A percentile compares a stretch with the other conserved stretches of the same genome.
These are phyloP conservation scores for Asteroscopus sphinx DNA, from an alignment of 2,888 invertebrate species.

Conservation along the genomic window DNA sequence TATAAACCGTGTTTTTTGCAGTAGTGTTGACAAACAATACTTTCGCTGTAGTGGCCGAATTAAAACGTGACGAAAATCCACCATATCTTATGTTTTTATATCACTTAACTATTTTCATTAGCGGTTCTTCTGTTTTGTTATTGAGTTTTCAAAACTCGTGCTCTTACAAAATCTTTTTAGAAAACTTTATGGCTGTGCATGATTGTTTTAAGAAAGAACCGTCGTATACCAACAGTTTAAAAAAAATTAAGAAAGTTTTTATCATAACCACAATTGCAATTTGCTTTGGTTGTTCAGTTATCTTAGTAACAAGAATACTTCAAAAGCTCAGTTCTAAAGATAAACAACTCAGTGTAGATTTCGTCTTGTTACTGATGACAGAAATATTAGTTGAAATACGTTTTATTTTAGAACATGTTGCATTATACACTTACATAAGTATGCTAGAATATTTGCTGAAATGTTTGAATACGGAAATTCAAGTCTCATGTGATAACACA, in stretches of 20 bases:
- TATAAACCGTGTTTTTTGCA: background rate
- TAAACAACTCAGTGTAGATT: background rate
- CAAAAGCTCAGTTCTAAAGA: too few relatives aligned
- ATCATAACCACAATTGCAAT: background rate
- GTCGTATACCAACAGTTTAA: slow-evolving; percentile 4
- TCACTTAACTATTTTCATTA: background rate
- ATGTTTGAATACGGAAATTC: slow-evolving; percentile 1
- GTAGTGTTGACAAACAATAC: background rate
- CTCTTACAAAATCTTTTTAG: slow-evolving; percentile 10
- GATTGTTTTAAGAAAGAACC: background rate
- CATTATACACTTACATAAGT: slow-evolving; percentile 6
- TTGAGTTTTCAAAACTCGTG: background rate
- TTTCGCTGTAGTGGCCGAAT: background rate
- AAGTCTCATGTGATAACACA: background rate
- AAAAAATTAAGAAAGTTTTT: background rate
- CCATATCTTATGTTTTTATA: background rate
- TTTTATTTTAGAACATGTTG: background rate
- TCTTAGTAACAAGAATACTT: too few relatives aligned
- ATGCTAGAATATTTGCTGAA: slow-evolving; percentile 1
- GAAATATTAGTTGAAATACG: background rate
- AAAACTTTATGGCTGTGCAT: slow-evolving; percentile 1
- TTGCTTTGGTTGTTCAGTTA: background rate
- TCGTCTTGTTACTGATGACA: background rate
- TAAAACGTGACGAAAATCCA: background rate
- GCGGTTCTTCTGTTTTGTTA: background rate